These are phyloP conservation scores for Dendrocincla tyrannina DNA, from an alignment of 2,797 vertebrate genomes.

Conservation along the genomic window DNA sequence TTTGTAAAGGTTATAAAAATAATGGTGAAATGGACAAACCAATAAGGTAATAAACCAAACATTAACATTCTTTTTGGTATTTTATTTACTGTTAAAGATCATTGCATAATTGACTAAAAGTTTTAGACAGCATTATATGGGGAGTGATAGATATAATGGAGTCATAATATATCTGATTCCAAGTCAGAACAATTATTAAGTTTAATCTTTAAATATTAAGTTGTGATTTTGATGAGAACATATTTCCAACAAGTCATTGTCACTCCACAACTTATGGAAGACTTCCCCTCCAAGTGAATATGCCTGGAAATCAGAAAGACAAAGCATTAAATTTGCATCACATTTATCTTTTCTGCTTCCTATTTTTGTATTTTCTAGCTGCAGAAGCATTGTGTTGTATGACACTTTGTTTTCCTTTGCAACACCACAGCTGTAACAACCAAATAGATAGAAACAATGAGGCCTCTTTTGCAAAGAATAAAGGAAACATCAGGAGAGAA, in stretches of 20 bases:
- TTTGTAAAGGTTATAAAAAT: background rate
- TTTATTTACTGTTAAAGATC: background rate
- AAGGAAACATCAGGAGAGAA: constrained; percentile 51
- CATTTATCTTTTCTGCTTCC: background rate
- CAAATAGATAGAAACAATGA: constrained; percentile 54
- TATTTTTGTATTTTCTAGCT: constrained; percentile 36
- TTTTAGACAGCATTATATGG: background rate
- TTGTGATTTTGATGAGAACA: background rate
- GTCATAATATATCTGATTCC: background rate
- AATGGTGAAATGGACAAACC: background rate
- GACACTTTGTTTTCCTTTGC: constrained; percentile 37
- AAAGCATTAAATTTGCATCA: constrained; percentile 24
- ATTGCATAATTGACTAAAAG: background rate
- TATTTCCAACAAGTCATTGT: constrained; percentile 1
- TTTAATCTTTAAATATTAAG: constrained; percentile 20
- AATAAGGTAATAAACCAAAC: background rate
- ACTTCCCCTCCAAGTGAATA: constrained; percentile 21
- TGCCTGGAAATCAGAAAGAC: constrained; percentile 8
- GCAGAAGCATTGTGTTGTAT: constrained; percentile 1
- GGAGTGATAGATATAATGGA: background rate
- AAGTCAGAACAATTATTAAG: constrained; percentile 6
- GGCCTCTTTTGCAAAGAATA: constrained; percentile 30
- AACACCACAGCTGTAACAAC: constrained; percentile 50
- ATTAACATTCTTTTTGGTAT: background rate
- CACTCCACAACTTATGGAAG: background rate